Base-by-base conservation (phyloP, 2,888 invertebrate species). In the Pristionchus mayeri region DNA sequence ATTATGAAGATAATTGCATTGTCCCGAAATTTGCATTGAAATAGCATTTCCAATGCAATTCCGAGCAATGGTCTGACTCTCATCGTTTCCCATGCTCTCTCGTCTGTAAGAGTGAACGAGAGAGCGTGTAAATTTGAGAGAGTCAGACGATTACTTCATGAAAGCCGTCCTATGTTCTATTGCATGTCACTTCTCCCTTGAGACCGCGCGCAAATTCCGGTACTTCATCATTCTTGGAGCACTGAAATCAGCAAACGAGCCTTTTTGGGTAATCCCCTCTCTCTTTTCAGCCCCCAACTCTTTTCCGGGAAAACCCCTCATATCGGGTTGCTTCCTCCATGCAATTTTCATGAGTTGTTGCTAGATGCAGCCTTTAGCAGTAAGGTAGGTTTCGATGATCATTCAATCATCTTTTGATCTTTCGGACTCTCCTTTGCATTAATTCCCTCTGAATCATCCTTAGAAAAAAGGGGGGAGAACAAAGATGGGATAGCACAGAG, bases 201-300 rank as follows among this genome's bases (percentile, higher is more conserved):
- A 4, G 30, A 24, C 9, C 9, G 60, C 34, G 30, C 71, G 13
- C 71, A 71, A 24, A 40, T 71, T n/a, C 44, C 40, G 40, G 71
- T 71, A 44, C 71, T 71, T 44, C 71, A 71, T 71, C 71, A 71
- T 71, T 71, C 44, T 40, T 11, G 18, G 40, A 2, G 71, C 37
- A 1, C 0, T 2, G 44, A 34, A 13, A 71, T 71, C 44, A 44
- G 40, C 6, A 44, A 71, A 0, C 40, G 37, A 44, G 24, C 71
- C 34, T 63, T 71, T 11, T 44, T 11, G 44, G 24, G 71, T 71
- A 71, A 71, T 71, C 71, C 40, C 67, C 44, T 71, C 40, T 71
- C 71, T 40, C 0, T 40, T 63, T 63, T 63, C 63, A 63, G 34
- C 34, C 21, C n/a, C 67, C 9, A 6, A 11, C 57, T 30, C n/a